These are phyloP conservation scores for human (Homo sapiens) DNA, from an alignment of 2,113 vertebrate species.

Conservation along the genomic window DNA sequence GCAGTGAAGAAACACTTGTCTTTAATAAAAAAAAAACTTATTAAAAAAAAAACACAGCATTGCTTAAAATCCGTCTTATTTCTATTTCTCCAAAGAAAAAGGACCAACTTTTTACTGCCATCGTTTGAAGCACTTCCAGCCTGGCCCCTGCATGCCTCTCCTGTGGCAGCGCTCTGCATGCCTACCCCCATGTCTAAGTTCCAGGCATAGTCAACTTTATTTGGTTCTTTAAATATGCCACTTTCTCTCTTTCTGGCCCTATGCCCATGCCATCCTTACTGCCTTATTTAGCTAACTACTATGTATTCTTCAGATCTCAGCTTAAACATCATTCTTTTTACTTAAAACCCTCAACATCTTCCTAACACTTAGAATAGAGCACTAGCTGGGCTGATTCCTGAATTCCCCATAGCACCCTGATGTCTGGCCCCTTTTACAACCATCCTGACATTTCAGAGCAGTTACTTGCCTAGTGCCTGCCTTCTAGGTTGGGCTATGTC, in stretches of 20 bases:
- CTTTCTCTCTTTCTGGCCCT: background rate
- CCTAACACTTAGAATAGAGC: background rate
- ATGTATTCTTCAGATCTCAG: background rate
- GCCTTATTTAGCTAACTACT: background rate
- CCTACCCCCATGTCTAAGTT: background rate
- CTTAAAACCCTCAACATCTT: background rate
- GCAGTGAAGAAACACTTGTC: background rate
- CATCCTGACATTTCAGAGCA: background rate
- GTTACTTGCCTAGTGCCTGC: no score
- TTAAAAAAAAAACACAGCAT: background rate
- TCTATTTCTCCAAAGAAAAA: background rate
- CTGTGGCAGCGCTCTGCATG: no score
- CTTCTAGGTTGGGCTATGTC: background rate
- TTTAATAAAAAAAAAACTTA: background rate
- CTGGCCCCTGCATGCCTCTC: background rate
- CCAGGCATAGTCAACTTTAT: background rate
- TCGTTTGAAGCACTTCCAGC: background rate
- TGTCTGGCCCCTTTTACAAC: background rate
- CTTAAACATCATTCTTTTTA: background rate
- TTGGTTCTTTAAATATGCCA: background rate
- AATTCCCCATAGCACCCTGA: background rate
- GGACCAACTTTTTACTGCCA: background rate
- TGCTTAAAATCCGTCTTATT: background rate
- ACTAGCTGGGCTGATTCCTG: background rate
- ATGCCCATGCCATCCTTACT: background rate